A percentile compares a stretch with the other conserved stretches of the same genome.
These are phyloP conservation scores for Cremastinae sp. DNA, from an alignment of 2,888 invertebrate genomes.

Conservation along the genomic window DNA sequence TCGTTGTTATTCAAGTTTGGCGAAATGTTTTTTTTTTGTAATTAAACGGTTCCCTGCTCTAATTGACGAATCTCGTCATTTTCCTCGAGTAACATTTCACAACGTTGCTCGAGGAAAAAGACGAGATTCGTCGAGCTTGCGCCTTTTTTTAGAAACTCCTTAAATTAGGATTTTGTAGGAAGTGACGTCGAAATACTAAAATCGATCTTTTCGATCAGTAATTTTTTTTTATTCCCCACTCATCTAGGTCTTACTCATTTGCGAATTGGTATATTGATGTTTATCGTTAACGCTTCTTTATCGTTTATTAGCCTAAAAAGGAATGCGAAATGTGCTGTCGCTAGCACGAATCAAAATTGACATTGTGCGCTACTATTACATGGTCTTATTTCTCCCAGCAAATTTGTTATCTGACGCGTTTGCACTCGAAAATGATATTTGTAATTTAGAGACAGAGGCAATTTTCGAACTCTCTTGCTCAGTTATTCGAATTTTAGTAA, in stretches of 20 bases:
- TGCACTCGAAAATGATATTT: constrained; percentile 1
- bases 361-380: neutral
- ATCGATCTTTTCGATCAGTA: constrained; percentile 14
- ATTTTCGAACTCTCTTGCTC: constrained; percentile 38
- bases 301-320: constrained; percentile 1
- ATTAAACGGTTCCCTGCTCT: neutral
- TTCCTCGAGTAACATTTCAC: constrained; percentile 2
- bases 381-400: neutral
- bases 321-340: neutral
- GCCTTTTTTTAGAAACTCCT: constrained; percentile 41
- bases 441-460: constrained; percentile 21
- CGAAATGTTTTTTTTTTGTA: neutral
- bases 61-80: constrained; percentile 51
- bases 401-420: neutral
- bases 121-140: constrained; percentile 47
- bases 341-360: constrained; percentile 6
- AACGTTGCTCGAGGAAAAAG: constrained; percentile 33
- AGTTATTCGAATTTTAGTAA: constrained; percentile 21
- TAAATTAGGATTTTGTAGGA: constrained; percentile 30
- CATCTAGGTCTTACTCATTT: too few species aligned
- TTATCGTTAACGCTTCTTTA: neutral
- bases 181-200: constrained; percentile 16
- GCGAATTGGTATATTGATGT: too few species aligned
- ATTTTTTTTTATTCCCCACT: neutral
- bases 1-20: constrained; percentile 18